Evolutionary conservation across 53 echinoderm and acorn worm species (phyloP), one percentile per base, ranked within the genome.

Genomic region (Stichopus horrens): DNA sequence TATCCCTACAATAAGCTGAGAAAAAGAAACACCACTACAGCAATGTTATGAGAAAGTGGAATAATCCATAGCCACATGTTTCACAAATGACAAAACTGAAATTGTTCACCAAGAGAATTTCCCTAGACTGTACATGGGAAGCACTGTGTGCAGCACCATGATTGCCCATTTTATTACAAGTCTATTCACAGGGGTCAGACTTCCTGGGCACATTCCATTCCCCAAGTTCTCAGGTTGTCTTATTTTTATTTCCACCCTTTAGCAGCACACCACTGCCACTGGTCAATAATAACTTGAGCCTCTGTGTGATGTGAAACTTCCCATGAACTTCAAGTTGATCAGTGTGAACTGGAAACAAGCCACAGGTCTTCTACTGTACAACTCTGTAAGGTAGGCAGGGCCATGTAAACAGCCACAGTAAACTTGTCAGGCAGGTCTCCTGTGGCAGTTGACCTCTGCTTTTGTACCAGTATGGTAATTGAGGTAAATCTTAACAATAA

Each of bases 381-480:
- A 81, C n/a, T 71, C 37, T 2, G 21, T 56, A 57, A 57, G 81
- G 53, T 51, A 55, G 81, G 53, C 14, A 55, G 57, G 56, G 81
- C 56, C 56, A 56, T 81, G 53, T 57, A 81, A 81, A 81, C 56
- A 81, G 57, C 20, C 57, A 57, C 20, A 56, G 6, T 21, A n/a
- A 5, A 81, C 56, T 81, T 81, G 56, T 21, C 81, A 81, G 22
- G 81, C 57, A n/a, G 58, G 71, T 58, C 81, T 81, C 81, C 57
- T 56, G 21, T 81, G 81, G 81, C 81, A 21, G 81, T 81, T 81
- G 81, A 81, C 81, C 81, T 81, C 81, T 81, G 57, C 19, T 58
- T 81, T 81, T 57, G 21, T 57, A 22, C 81, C 18, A 81, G 81
- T 56, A 21, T 55, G 58, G 81, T 81, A 81, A 81, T 81, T 81